Evolutionary conservation across 2,888 invertebrate genomes (phyloP).

Genomic region (Eledone cirrhosa): DNA sequence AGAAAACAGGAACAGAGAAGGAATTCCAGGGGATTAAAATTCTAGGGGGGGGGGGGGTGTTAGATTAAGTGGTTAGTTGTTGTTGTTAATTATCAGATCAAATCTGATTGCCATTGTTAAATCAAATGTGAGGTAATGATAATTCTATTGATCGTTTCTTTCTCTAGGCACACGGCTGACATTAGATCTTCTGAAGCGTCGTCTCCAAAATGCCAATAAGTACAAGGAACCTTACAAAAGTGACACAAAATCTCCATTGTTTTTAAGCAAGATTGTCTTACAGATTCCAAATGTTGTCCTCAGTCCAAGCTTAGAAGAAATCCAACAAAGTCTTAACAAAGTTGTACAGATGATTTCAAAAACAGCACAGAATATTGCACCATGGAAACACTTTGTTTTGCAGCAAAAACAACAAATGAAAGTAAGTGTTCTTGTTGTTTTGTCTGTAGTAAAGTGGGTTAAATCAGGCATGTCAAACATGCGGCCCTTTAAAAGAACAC

Average conservation of each 20-base stretch:
- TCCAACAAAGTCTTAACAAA: conserved; percentile 84
- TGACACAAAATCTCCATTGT: conserved; percentile 70
- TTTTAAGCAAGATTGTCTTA: conserved; percentile 82
- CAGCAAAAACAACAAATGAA: conserved; percentile 64
- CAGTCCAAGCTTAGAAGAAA: conserved; percentile 87
- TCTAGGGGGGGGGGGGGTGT: too few species aligned
- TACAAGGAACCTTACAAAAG: conserved; percentile 58
- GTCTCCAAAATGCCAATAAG: conserved; percentile 63
- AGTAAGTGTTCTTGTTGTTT: too few species aligned
- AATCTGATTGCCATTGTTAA: neutral
- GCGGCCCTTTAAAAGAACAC: too few species aligned
- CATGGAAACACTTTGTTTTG: conserved; percentile 81
- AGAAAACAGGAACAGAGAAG: too few species aligned
- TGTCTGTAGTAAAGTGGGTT: too few species aligned
- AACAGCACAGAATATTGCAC: conserved; percentile 88
- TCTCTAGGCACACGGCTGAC: conserved; percentile 63
- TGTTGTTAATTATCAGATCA: too few species aligned
- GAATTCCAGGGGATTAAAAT: too few species aligned
- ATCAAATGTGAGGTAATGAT: neutral
- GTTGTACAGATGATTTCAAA: conserved; percentile 87
- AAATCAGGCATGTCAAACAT: too few species aligned
- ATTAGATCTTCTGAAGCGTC: conserved; percentile 65
- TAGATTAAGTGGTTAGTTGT: too few species aligned
- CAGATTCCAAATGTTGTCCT: conserved; percentile 89
- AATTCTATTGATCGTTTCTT: neutral